Base-by-base conservation (phyloP, 2,888 invertebrate genomes). In the Apotomis betuletana region DNA sequence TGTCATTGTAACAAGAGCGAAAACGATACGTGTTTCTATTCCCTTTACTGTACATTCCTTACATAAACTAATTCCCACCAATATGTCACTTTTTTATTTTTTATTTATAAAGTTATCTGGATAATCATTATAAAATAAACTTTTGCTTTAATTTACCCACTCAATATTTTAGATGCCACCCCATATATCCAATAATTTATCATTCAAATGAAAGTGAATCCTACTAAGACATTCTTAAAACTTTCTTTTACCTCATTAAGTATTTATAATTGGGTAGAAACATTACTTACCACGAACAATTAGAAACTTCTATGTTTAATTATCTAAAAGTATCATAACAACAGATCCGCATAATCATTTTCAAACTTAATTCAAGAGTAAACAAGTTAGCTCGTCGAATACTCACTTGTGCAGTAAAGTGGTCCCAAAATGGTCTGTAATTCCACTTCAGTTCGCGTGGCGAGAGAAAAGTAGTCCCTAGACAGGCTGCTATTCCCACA, bases 351-450 rank as follows among this genome's bases (percentile, higher is more conserved):
- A 38, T 13, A 63, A 13, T 0, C 13, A 9, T 5, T 15, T 54
- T 44, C 52, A 27, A 41, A 54, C 12, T 54, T 6, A 3, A 41
- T 55, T 15, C 0, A 64, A 12, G 6, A 44, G 13, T 12, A 27
- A 55, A 12, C 41, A 41, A 8, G n/a, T 51, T 36, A 27, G 55
- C 44, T 57, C 46, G 41, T 15, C n/a, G 27, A 57, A 65, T 8
- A n/a, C 9, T 27, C 44, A 46, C 13, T 61, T 55, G 44, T 68
- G 54, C 60, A 68, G 54, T 61, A 60, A 61, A 68, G 27, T 15
- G 54, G 27, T 54, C 54, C 54, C 68, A 60, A 55, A 55, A 68
- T 44, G 54, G 68, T 58, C 44, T 13, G 44, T 63, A 36, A 67
- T 52, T 58, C 38, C 49, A 36, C 15, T 36, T n/a, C 12, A 51